Percentiles rank a stretch among this genome's conserved stretches.
phyloP scores from a whole-genome alignment of 2,113 vertebrate genomes.

The Urocynchramus pylzowi region DNA sequence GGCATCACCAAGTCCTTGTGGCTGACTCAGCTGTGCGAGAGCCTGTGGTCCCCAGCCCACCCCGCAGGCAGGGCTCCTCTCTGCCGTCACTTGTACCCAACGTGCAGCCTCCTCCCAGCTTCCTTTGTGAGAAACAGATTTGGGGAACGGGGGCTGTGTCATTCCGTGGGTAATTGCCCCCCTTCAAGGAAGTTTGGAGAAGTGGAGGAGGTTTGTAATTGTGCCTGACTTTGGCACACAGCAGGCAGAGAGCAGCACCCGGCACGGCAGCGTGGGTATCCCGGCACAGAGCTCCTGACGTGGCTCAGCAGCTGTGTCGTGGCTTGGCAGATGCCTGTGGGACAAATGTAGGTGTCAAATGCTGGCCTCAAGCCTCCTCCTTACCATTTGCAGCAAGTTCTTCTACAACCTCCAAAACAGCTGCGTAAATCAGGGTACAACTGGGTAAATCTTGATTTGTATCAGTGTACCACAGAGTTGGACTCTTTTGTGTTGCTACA shows the following conservation, averaged over 20 bases:
- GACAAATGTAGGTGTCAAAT: neutral
- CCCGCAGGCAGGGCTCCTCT: neutral
- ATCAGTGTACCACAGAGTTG: neutral
- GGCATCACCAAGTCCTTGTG: neutral
- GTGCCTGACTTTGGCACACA: neutral
- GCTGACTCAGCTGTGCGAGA: neutral
- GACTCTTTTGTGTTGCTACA: neutral
- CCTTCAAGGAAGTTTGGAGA: neutral
- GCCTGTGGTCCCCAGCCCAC: neutral
- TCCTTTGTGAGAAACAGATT: neutral
- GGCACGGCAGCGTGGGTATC: neutral
- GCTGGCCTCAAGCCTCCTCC: neutral
- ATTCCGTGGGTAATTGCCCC: neutral
- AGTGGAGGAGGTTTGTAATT: neutral
- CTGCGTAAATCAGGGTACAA: neutral
- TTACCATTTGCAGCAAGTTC: neutral
- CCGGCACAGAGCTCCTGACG: neutral
- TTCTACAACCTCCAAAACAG: neutral
- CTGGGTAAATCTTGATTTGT: neutral
- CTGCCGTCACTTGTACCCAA: neutral
- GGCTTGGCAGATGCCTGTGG: neutral
- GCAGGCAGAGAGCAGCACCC: neutral
- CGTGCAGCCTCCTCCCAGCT: neutral
- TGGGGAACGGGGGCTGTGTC: neutral
- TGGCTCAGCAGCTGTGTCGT: neutral